Conservation (phyloP, 37 sponge, comb jelly and placozoan genomes). For the Haliclona indistincta region DNA sequence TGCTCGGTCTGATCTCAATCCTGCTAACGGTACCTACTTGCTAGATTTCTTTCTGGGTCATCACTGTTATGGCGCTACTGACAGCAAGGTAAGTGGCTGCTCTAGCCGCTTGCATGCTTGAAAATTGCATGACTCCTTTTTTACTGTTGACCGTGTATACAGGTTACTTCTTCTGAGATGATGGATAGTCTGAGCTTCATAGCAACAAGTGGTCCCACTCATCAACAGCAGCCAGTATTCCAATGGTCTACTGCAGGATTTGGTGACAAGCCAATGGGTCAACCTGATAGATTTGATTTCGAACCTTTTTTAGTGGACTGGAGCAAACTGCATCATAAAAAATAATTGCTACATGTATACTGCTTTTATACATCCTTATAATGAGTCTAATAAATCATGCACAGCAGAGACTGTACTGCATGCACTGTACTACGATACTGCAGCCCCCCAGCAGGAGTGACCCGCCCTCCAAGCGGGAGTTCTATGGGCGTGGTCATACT, state of each 20-base stretch:
- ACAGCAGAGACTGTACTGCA: too few relatives aligned
- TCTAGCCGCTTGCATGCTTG: too few relatives aligned
- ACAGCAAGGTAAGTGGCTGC: conserved; percentile 96
- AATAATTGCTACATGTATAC: too few relatives aligned
- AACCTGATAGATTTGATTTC: conserved; percentile 89
- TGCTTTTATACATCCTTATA: too few relatives aligned
- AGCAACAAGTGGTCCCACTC: conserved; percentile 92
- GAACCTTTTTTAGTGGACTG: conserved; percentile 39
- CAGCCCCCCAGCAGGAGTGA: too few relatives aligned
- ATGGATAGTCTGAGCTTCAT: conserved; percentile 8
- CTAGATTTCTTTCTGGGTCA: conserved; percentile 82
- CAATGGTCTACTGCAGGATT: conserved; percentile 92
- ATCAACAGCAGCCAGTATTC: conserved; percentile 89
- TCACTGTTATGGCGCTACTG: conserved; percentile 88
- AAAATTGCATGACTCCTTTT: too few relatives aligned
- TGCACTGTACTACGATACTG: too few relatives aligned
- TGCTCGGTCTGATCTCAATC: conserved; percentile 95
- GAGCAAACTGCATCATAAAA: too few relatives aligned
- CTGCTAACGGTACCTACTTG: conserved; percentile 85
- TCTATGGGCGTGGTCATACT: too few relatives aligned
- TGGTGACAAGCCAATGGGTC: conserved; percentile 58
- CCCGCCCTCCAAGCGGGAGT: too few relatives aligned
- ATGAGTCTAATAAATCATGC: too few relatives aligned
- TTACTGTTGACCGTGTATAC: not conserved
- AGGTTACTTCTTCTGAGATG: conserved; percentile 50